Evolutionary conservation across 2,113 vertebrate species (phyloP).

Genomic region (Delphinus delphis): DNA sequence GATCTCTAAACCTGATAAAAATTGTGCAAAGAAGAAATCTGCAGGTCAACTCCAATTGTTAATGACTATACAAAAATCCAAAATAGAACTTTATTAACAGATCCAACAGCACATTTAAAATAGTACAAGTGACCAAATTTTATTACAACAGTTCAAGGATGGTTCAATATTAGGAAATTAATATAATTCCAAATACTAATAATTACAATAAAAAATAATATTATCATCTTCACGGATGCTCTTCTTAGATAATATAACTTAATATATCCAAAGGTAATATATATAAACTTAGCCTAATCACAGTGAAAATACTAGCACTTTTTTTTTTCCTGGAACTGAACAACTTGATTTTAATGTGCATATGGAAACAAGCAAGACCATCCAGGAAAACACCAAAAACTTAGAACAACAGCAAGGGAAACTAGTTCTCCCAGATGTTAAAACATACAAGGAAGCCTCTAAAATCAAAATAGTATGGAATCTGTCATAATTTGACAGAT

Average conservation of each 20-base stretch:
- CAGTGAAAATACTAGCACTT: background rate
- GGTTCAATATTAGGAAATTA: constrained; percentile 53
- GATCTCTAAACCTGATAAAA: background rate
- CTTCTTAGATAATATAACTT: background rate
- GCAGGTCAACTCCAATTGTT: background rate
- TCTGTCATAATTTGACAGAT: background rate
- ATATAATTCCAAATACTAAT: background rate
- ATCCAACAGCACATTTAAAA: background rate
- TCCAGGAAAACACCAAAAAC: background rate
- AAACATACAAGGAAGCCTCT: background rate
- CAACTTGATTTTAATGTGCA: background rate
- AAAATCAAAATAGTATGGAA: constrained; percentile 2
- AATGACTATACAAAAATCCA: background rate
- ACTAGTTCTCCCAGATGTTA: background rate
- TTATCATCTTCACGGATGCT: background rate
- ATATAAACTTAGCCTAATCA: background rate
- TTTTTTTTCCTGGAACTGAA: background rate
- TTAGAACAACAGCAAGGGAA: background rate
- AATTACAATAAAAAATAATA: constrained; percentile 35
- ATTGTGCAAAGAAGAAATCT: background rate
- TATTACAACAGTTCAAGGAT: constrained; percentile 51
- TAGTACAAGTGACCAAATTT: background rate
- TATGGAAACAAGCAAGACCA: background rate
- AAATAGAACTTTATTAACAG: background rate
- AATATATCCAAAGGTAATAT: background rate